These are phyloP conservation scores for Sminthurinus aureus DNA, from an alignment of 2,888 invertebrate genomes.

Conservation along the genomic window DNA sequence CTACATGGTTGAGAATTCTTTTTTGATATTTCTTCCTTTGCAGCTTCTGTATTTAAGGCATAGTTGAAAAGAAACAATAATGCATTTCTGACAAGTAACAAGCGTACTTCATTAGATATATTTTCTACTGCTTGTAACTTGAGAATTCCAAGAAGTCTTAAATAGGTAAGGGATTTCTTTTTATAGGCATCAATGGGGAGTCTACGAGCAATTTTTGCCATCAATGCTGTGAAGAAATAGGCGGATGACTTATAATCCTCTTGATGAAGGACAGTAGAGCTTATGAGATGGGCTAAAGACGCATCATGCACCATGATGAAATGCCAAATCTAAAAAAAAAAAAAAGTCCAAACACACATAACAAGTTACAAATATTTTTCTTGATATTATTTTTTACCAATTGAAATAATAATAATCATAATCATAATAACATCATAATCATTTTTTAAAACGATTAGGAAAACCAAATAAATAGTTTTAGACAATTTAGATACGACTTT, in stretches of 20 bases:
- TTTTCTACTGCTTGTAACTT: slow-evolving; percentile 43
- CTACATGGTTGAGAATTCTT: slow-evolving; percentile 25
- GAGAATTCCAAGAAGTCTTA: slow-evolving; percentile 45
- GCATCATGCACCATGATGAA: slow-evolving; percentile 46
- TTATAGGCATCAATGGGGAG: slow-evolving; percentile 43
- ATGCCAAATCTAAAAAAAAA: slow-evolving; percentile 49
- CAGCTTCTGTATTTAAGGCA: slow-evolving; percentile 42
- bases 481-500: neutral
- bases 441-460: neutral
- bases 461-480: neutral
- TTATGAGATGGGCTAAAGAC: slow-evolving; percentile 44
- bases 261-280: slow-evolving; percentile 15
- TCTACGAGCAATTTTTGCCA: slow-evolving; percentile 44
- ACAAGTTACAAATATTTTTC: neutral
- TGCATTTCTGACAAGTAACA: slow-evolving; percentile 45
- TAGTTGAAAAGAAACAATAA: slow-evolving; percentile 51
- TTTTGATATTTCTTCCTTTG: slow-evolving; percentile 26
- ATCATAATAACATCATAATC: slow-evolving; percentile 3
- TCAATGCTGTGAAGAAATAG: slow-evolving; percentile 48
- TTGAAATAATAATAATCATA: neutral
- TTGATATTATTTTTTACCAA: neutral
- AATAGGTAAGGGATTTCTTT: slow-evolving; percentile 26
- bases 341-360: neutral
- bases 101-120: slow-evolving; percentile 35
- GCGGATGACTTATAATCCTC: slow-evolving; percentile 26